Conservation (phyloP, 92 coral and sea anemone genomes). For the Epizoanthus ramosus region DNA sequence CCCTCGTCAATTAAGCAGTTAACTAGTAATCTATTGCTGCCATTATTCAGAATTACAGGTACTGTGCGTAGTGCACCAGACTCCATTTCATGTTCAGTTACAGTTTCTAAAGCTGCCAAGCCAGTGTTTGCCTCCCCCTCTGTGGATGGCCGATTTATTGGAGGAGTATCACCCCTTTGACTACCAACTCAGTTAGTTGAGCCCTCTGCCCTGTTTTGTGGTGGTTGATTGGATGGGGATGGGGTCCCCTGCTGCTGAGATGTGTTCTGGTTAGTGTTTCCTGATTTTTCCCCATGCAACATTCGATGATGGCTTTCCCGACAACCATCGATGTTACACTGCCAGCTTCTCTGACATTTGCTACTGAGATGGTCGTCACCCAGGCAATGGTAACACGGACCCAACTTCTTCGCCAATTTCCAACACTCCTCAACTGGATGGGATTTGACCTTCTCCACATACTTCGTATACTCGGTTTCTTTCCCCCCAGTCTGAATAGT, state of each 20-base stretch:
- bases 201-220: slow-evolving; percentile 19
- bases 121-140: slow-evolving; percentile 21
- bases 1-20: slow-evolving; percentile 67
- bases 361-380: slow-evolving; percentile 62
- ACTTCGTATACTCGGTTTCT: slow-evolving; percentile 36
- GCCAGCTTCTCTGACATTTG: slow-evolving; percentile 42
- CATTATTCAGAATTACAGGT: slow-evolving; percentile 62
- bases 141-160: neutral
- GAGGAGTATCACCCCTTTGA: neutral
- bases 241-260: neutral
- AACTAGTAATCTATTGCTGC: slow-evolving; percentile 48
- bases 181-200: neutral
- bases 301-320: slow-evolving; percentile 40
- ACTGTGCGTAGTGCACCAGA: slow-evolving; percentile 58
- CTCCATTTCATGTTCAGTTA: slow-evolving; percentile 39
- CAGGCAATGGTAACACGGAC: slow-evolving; percentile 62
- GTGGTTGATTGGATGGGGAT: neutral
- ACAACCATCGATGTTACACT: slow-evolving; percentile 41
- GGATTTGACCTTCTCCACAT: slow-evolving; percentile 45
- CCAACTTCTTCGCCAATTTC: slow-evolving; percentile 55
- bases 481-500: slow-evolving; percentile 10
- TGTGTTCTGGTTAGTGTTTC: neutral
- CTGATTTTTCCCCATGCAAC: slow-evolving; percentile 8
- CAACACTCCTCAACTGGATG: slow-evolving; percentile 52
- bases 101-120: slow-evolving; percentile 41